Evolutionary conservation across 2,888 invertebrate genomes (phyloP).

Genomic region (Aleiodes leptofemur): DNA sequence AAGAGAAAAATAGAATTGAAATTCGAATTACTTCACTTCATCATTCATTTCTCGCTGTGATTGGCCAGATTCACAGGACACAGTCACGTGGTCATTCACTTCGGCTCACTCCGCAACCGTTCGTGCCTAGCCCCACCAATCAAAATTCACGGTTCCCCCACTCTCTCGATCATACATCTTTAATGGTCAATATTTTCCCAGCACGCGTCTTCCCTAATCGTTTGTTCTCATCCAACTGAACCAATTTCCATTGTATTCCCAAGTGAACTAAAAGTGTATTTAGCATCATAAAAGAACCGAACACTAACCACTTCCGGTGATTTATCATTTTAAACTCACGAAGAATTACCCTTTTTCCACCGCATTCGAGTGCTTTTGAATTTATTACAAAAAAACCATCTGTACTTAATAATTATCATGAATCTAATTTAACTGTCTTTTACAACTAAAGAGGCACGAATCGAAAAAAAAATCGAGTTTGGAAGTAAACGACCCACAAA

Average conservation of each 20-base stretch:
- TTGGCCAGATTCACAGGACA: too few relatives aligned
- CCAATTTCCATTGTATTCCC: constrained; percentile 30
- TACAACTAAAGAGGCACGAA: background rate
- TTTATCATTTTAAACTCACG: constrained; percentile 7
- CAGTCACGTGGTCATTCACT: too few relatives aligned
- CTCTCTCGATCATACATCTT: too few relatives aligned
- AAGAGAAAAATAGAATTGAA: too few relatives aligned
- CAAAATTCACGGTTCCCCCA: too few relatives aligned
- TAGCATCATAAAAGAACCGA: constrained; percentile 23
- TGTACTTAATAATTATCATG: constrained; percentile 13
- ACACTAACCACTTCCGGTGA: constrained; percentile 39
- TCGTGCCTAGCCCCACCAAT: too few relatives aligned
- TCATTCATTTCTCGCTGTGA: too few relatives aligned
- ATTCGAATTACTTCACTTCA: too few relatives aligned
- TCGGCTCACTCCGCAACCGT: too few relatives aligned
- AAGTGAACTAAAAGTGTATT: background rate
- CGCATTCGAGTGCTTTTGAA: background rate
- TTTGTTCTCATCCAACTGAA: background rate
- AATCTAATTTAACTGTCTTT: background rate
- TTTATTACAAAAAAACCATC: too few relatives aligned
- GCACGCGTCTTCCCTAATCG: background rate
- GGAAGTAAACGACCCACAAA: constrained; percentile 13
- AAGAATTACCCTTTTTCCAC: constrained; percentile 6
- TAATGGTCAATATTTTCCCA: too few relatives aligned
- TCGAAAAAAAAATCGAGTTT: background rate